A percentile compares a stretch with the other conserved stretches of the same genome.
These are phyloP conservation scores for Troides oblongomaculatus DNA, from an alignment of 2,888 invertebrate genomes.

Conservation along the genomic window DNA sequence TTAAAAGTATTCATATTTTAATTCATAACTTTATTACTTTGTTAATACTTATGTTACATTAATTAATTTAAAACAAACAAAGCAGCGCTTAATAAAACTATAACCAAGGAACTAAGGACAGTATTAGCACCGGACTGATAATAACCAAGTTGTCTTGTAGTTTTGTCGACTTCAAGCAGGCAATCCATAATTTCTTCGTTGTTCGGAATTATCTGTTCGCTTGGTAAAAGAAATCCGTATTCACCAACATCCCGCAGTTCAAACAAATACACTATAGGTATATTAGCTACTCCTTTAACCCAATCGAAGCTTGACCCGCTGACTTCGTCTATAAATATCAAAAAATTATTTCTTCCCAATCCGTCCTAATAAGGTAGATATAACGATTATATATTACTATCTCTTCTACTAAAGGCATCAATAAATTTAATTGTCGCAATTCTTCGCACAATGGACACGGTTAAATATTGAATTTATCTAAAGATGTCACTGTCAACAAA, in stretches of 20 bases:
- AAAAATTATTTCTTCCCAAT: background rate
- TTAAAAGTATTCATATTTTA: too few relatives aligned
- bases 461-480: too few relatives aligned
- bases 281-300: constrained; percentile 74
- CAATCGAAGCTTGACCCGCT: constrained; percentile 77
- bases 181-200: constrained; percentile 66
- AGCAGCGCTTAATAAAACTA: constrained; percentile 8
- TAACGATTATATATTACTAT: too few relatives aligned
- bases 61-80: constrained; percentile 10
- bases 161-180: constrained; percentile 55
- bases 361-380: too few relatives aligned
- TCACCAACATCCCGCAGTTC: constrained; percentile 78
- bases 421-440: too few relatives aligned
- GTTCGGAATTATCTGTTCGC: constrained; percentile 70
- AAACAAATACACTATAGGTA: constrained; percentile 77
- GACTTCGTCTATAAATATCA: constrained; percentile 53
- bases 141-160: constrained; percentile 46
- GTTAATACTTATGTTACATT: background rate
- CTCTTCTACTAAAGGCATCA: too few relatives aligned
- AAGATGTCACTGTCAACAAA: too few relatives aligned
- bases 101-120: constrained; percentile 20
- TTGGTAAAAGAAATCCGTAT: constrained; percentile 77
- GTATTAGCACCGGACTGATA: constrained; percentile 37
- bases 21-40: too few relatives aligned
- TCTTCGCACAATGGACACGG: too few relatives aligned